Evolutionary conservation across 2,888 invertebrate genomes (phyloP).

Genomic region (Hyposoter didymator): DNA sequence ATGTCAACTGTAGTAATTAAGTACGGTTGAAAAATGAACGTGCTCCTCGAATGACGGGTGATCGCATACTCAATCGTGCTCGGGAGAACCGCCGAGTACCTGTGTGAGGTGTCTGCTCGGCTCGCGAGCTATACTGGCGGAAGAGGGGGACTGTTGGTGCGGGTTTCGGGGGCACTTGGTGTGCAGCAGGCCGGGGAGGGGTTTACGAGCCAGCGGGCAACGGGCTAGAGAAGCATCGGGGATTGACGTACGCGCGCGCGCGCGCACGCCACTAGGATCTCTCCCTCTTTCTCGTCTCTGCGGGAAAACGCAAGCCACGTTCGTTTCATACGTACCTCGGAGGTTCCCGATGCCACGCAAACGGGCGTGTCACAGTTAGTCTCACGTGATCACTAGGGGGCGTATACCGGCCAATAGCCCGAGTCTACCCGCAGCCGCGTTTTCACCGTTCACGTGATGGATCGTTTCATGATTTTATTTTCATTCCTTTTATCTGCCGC

Average conservation of each 20-base stretch:
- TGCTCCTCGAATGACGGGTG: conserved; percentile 50
- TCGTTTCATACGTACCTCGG: conserved; percentile 66
- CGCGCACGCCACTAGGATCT: no score
- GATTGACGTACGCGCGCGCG: conserved; percentile 51
- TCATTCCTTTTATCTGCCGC: conserved; percentile 83
- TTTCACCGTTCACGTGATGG: conserved; percentile 82
- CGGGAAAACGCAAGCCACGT: conserved; percentile 39
- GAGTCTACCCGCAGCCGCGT: conserved; percentile 77
- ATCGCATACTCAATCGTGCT: conserved; percentile 55
- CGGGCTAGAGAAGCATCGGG: conserved; percentile 65
- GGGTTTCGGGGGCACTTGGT: conserved; percentile 56
- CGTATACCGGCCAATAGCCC: conserved; percentile 72
- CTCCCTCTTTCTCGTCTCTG: neutral
- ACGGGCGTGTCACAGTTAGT: conserved; percentile 69
- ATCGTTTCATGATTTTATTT: conserved; percentile 81
- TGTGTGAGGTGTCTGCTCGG: conserved; percentile 47
- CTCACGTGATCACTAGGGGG: conserved; percentile 78
- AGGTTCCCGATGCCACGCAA: conserved; percentile 65
- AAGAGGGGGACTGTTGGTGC: conserved; percentile 42
- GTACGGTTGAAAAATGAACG: conserved; percentile 28
- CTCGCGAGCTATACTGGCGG: conserved; percentile 48
- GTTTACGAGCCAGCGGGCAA: conserved; percentile 72
- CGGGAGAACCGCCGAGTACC: conserved; percentile 40
- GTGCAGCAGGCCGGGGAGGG: conserved; percentile 72
- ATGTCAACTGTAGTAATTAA: conserved; percentile 12